Evolutionary conservation across 2,113 vertebrate genomes (phyloP).

Genomic region (Micronycteris hirsuta): DNA sequence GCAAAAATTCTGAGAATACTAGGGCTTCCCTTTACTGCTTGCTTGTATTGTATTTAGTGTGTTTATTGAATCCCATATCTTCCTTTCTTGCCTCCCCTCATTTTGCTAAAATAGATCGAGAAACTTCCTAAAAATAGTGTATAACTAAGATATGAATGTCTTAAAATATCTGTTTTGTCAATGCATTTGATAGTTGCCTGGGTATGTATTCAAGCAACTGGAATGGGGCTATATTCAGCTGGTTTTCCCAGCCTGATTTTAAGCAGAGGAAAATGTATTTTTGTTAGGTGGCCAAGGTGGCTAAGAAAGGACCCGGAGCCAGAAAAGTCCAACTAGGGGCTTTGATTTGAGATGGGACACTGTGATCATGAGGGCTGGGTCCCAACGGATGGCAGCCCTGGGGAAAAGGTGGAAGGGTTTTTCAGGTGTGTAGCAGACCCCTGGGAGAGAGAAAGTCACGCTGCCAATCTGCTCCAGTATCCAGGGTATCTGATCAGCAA

Average conservation of each 20-base stretch:
- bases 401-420: too few species aligned
- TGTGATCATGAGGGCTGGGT: too few species aligned
- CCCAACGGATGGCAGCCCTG: too few species aligned
- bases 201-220: neutral
- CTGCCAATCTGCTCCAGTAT: too few species aligned
- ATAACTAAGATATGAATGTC: neutral
- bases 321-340: too few species aligned
- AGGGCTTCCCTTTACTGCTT: neutral
- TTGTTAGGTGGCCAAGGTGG: too few species aligned
- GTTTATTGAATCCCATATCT: neutral
- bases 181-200: neutral
- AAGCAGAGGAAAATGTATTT: neutral
- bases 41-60: neutral
- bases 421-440: too few species aligned
- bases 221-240: neutral
- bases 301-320: too few species aligned
- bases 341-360: too few species aligned
- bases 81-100: neutral
- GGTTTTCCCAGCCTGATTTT: neutral
- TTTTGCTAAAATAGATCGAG: slow-evolving; percentile 21
- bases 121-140: neutral
- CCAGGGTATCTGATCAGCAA: too few species aligned
- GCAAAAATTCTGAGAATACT: neutral
- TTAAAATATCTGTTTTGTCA: neutral
- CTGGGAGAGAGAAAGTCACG: too few species aligned